Evolutionary conservation across 1,140 invertebrate genomes (phyloP), one percentile per base, ranked within the genome.

Genomic region (Bombus affinis): DNA sequence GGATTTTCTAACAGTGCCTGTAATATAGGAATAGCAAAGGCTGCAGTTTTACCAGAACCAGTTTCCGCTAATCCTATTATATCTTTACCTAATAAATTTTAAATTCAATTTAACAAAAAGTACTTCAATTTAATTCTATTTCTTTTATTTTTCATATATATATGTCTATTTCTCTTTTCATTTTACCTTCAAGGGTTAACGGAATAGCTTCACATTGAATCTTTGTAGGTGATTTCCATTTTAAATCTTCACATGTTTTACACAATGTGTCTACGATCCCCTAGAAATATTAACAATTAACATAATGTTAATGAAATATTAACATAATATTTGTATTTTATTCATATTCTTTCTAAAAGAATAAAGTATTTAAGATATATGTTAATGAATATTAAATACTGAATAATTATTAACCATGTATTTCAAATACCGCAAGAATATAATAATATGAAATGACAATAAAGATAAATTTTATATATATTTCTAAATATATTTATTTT

Each of bases 1-100:
- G 99, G 99, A 93, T 97, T 98, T 89, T 99, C 97, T 28, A 99
- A 94, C 22, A 99, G 94, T 1, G 97, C 96, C 93, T 99, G 99
- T 22, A 99, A 93, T 90, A 99, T 99, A 2, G 99, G 99, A 80
- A 99, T 93, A 3, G 98, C 98, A 96, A 99, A 99, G 1, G 99
- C 98, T 53, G 98, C 99, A 2, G 99, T 99, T 96, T 99, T 99
- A 28, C 99, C 99, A 12, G 99, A 99, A 13, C 99, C 99, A 8
- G 99, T 99, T 96, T 99, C 99, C 3, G 99, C 99, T 75, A 99
- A 95, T 35, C 99, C 99, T 92, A 99, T 99, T 0, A 99, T 96
- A 95, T 99, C 99, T 95, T 98, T 98, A 15, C 97, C 97, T 97
- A 88, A 25, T 28, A 66, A 84, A 66, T 72, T 75, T 6, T 47